Conservation (phyloP, 2,888 invertebrate species). For the Thymelicus sylvestris region DNA sequence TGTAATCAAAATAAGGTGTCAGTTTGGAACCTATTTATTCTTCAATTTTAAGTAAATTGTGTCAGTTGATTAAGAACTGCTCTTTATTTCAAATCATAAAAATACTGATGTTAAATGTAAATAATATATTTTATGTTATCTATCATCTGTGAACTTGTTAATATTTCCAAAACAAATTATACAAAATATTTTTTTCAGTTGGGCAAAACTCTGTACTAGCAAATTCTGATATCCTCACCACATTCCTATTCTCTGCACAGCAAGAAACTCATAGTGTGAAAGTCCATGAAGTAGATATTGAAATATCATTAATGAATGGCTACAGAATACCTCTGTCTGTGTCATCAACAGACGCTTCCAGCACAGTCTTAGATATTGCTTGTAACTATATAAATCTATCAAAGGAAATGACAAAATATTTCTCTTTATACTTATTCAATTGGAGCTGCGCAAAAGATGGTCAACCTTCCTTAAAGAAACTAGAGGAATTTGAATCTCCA, state of each 20-base stretch:
- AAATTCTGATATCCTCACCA: slow-evolving; percentile 91
- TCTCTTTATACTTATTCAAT: slow-evolving; percentile 94
- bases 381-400: slow-evolving; percentile 92
- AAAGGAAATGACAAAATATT: slow-evolving; percentile 92
- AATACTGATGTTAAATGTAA: too few species aligned
- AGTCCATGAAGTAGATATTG: slow-evolving; percentile 89
- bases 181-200: slow-evolving; percentile 81
- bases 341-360: slow-evolving; percentile 93
- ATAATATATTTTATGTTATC: too few species aligned
- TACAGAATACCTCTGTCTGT: slow-evolving; percentile 92
- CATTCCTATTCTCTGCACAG: slow-evolving; percentile 95
- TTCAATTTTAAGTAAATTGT: too few species aligned
- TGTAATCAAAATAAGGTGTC: too few species aligned
- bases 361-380: slow-evolving; percentile 91
- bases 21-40: too few species aligned
- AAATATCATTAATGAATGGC: slow-evolving; percentile 94
- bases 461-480: slow-evolving; percentile 91
- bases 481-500: slow-evolving; percentile 99
- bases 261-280: slow-evolving; percentile 91
- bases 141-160: background rate
- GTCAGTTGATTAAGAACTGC: too few species aligned
- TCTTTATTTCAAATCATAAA: too few species aligned
- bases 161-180: background rate
- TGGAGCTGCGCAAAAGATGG: slow-evolving; percentile 90
- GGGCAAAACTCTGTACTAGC: slow-evolving; percentile 94